Evolutionary conservation across 1,140 invertebrate species (phyloP).

Genomic region (Papilio polytes): DNA sequence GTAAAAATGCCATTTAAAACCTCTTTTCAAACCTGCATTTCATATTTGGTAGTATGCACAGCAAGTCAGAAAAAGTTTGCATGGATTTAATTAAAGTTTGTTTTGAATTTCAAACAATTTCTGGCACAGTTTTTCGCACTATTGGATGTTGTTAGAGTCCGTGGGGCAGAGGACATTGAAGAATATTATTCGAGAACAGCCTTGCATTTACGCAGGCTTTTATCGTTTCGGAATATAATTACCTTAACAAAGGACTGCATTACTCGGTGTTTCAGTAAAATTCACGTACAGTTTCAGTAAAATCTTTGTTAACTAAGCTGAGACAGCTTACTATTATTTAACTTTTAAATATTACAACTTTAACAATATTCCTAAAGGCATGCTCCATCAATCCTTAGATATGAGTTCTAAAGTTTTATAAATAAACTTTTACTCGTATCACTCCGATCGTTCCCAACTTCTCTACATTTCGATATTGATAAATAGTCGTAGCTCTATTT

Average conservation of each 20-base stretch:
- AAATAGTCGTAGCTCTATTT: background rate
- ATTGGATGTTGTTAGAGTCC: no score
- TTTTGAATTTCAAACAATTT: background rate
- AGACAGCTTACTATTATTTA: background rate
- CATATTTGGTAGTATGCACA: background rate
- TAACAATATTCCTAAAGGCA: constrained; percentile 6
- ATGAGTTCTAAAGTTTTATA: background rate
- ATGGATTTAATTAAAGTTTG: background rate
- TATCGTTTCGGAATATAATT: constrained; percentile 9
- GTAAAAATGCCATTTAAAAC: background rate
- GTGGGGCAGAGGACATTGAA: background rate
- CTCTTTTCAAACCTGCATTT: background rate
- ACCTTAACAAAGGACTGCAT: constrained; percentile 31
- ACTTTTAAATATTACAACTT: background rate
- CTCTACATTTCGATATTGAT: background rate
- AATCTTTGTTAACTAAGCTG: background rate
- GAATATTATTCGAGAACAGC: background rate
- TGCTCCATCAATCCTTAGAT: background rate
- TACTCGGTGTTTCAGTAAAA: background rate
- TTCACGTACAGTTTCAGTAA: background rate
- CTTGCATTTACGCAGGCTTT: constrained; percentile 1
- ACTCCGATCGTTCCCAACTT: background rate
- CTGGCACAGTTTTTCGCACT: background rate
- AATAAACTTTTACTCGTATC: background rate
- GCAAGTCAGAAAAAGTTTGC: background rate